Evolutionary conservation across 2,797 vertebrate genomes (phyloP).

Genomic region (Cyprinella venusta): DNA sequence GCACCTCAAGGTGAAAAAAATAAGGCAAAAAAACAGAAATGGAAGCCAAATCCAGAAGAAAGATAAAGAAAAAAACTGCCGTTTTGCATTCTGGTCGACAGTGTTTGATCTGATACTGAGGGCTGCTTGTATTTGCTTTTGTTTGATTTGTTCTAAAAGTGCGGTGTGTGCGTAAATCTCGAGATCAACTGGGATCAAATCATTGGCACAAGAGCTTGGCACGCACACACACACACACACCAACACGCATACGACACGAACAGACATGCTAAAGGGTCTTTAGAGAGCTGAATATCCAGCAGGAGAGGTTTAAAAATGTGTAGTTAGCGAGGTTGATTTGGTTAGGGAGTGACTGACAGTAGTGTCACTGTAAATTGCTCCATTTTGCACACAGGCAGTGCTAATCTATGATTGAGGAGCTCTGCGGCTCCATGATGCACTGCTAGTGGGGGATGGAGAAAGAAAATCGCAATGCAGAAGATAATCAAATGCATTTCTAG

Average conservation of each 20-base stretch:
- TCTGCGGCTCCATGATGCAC: slow-evolving; percentile 61
- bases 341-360: slow-evolving; percentile 34
- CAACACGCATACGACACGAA: background rate
- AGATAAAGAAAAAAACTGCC: slow-evolving; percentile 47
- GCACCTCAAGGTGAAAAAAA: slow-evolving; percentile 64
- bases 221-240: slow-evolving; percentile 2
- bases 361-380: slow-evolving; percentile 66
- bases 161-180: slow-evolving; percentile 31
- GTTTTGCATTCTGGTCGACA: slow-evolving; percentile 56
- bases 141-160: slow-evolving; percentile 36
- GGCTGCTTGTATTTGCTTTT: slow-evolving; percentile 65
- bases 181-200: slow-evolving; percentile 44
- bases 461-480: slow-evolving; percentile 74
- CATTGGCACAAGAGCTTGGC: slow-evolving; percentile 34
- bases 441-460: slow-evolving; percentile 57
- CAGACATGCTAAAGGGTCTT: slow-evolving; percentile 24
- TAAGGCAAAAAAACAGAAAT: slow-evolving; percentile 40
- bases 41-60: slow-evolving; percentile 44
- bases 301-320: slow-evolving; percentile 37
- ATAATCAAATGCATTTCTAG: slow-evolving; percentile 74
- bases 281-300: slow-evolving; percentile 44
- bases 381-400: slow-evolving; percentile 70
- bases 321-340: slow-evolving; percentile 38
- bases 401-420: slow-evolving; percentile 60
- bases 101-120: slow-evolving; percentile 63